Evolutionary conservation across 2,888 invertebrate species (phyloP).

Genomic region (Shargacucullia verbasci): DNA sequence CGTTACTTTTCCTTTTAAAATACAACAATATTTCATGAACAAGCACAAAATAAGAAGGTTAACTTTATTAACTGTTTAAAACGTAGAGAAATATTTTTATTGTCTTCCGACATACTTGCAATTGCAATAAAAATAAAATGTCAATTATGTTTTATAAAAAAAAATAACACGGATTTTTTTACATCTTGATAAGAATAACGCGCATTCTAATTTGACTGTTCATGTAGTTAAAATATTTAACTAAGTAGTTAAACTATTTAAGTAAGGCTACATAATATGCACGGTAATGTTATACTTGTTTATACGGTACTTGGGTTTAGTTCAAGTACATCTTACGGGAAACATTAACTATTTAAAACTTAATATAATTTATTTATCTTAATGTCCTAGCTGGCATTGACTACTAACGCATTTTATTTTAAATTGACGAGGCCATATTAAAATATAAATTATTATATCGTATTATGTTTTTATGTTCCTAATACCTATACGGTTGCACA

Average conservation of each 20-base stretch:
- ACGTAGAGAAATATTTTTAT: constrained; percentile 35
- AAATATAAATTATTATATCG: too few relatives aligned
- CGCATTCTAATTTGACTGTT: constrained; percentile 11
- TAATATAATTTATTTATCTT: constrained; percentile 20
- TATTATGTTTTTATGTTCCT: too few relatives aligned
- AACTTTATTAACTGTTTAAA: too few relatives aligned
- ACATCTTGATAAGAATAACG: constrained; percentile 13
- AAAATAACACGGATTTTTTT: constrained; percentile 6
- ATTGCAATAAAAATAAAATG: constrained; percentile 21
- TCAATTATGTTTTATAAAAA: constrained; percentile 27
- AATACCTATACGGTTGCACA: too few relatives aligned
- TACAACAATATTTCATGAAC: too few relatives aligned
- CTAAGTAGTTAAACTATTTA: constrained; percentile 4
- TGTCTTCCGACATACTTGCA: constrained; percentile 22
- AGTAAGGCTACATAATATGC: constrained; percentile 4
- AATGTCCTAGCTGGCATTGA: constrained; percentile 24
- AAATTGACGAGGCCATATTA: constrained; percentile 4
- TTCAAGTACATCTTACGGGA: constrained; percentile 26
- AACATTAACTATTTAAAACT: constrained; percentile 21
- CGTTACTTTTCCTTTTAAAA: too few relatives aligned
- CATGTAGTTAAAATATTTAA: constrained; percentile 6
- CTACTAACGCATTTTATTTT: constrained; percentile 2
- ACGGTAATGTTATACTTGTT: constrained; percentile 10
- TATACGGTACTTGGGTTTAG: constrained; percentile 24
- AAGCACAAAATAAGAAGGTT: too few relatives aligned